Conservation (phyloP, 2,113 vertebrate species). For the Mesoclemmys tuberculata region DNA sequence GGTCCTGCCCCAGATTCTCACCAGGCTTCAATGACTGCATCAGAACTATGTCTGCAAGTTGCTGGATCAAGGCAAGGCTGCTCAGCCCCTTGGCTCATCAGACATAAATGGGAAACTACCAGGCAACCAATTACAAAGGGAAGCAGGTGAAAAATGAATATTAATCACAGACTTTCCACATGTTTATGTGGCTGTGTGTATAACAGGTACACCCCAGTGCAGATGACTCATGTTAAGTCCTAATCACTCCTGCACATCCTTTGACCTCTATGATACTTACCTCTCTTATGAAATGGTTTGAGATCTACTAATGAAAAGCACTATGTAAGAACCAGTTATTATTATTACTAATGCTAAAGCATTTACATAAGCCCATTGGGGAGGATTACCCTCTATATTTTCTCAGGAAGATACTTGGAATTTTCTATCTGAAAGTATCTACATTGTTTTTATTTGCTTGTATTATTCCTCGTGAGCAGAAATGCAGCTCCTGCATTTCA, state of each 20-base stretch:
- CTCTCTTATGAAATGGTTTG: not conserved
- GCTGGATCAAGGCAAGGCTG: not conserved
- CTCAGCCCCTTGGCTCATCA: fast-evolving
- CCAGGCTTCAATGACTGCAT: not conserved
- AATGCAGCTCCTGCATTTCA: slow-evolving; percentile 24
- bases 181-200: not conserved
- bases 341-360: not conserved
- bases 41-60: not conserved
- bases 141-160: not conserved
- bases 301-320: not conserved
- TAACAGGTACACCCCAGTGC: not conserved
- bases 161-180: not conserved
- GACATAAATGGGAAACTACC: not conserved
- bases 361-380: not conserved
- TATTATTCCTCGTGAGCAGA: slow-evolving; percentile 58
- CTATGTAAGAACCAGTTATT: not conserved
- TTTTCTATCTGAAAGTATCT: slow-evolving; percentile 5
- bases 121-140: not conserved
- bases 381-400: not conserved
- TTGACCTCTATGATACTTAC: fast-evolving
- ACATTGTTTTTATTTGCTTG: not conserved
- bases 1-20: not conserved
- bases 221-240: not conserved
- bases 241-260: fast-evolving
- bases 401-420: not conserved